Base-by-base conservation (phyloP, 2,113 vertebrate species). In the Choloepus hoffmanni region DNA sequence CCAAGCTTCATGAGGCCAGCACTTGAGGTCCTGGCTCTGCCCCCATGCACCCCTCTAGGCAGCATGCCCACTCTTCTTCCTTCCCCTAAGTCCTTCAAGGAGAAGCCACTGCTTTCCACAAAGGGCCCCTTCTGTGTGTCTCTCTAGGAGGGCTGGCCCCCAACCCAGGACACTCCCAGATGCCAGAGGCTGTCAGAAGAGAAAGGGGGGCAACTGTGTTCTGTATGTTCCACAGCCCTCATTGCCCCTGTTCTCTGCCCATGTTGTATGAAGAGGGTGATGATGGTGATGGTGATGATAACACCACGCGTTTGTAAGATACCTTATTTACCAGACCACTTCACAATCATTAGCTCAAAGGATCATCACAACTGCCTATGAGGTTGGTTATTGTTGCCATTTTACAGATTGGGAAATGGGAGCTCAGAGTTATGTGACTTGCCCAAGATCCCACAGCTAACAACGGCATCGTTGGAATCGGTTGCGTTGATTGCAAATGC, bases 251-350 rank as follows among this genome's bases (percentile, higher is more conserved):
- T 60, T 68, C 21, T 48, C 58, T 26, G 28, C 45, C 86, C 28
- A 13, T 5, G 5, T 40, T 2, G 13, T 26, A 50, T 26, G n/a
- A 62, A 53, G 48, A 7, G 30, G 40, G 24, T 2, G 43, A 14
- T 8, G 55, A 15, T 0, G 78, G 45, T 23, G 45, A 28, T 21
- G 7, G n/a, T 2, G 24, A 14, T 2, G 18, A 48, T 1, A n/a
- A 62, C 4, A 33, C 33, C 40, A 36, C 13, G 36, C 19, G 40
- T 19, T 12, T 28, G 8, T 19, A 11, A 76, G 68, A 89, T 14
- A 36, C n/a, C 55, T 26, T 19, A 11, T 76, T 74, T 16, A 28
- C 43, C 76, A n/a, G 45, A 36, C 67, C 53, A 5, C 33, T 12
- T 62, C 45, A 23, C 30, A 4, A 82, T 70, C 16, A 13, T 15